Evolutionary conservation across 53 echinoderm and acorn worm genomes (phyloP), one percentile per base, ranked within the genome.

Genomic region (Echinarachnius parma): DNA sequence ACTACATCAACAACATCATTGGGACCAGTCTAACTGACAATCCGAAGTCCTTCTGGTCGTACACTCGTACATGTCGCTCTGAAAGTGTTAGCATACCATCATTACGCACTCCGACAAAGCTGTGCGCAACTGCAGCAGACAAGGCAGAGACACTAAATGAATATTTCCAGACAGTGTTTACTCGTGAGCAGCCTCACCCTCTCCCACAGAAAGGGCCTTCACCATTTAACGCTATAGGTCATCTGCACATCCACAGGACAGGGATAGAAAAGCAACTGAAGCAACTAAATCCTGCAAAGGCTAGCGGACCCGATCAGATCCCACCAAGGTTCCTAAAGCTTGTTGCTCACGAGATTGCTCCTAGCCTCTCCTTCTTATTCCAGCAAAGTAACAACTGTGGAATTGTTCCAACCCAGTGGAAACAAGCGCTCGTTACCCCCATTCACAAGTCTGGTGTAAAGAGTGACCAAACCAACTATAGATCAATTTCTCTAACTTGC

Each of bases 31-130:
- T 52, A 2, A 8, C 25, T 21, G 33, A 48, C 3, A 67, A 67
- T 28, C 68, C 68, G 9, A 67, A 67, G 49, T 9, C 31, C 13
- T 67, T 67, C 31, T 67, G 68, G 53, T 68, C 68, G 2, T 68
- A 68, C 31, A 48, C 28, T 21, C 28, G 21, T 30, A 49, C 23
- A 19, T 52, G 48, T 21, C 48, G 42, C 13, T 15, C 48, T 16
- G 68, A 68, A 48, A 13, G 5, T 7, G n/a, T 48, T 68, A 31
- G 68, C 18, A 68, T 68, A 47, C 68, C 50, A n/a, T 18, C 50
- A 11, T 18, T 30, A 23, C 68, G 48, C 31, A 68, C 53, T 36
- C 4, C 63, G 21, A 16, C 42, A 37, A 63, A 63, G 20, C 39
- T 63, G 24, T 63, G 63, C 39, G 10, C 68, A 2, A 15, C 27